Base-by-base conservation (phyloP, 2,888 invertebrate species). In the Aspidapion aeneum region DNA sequence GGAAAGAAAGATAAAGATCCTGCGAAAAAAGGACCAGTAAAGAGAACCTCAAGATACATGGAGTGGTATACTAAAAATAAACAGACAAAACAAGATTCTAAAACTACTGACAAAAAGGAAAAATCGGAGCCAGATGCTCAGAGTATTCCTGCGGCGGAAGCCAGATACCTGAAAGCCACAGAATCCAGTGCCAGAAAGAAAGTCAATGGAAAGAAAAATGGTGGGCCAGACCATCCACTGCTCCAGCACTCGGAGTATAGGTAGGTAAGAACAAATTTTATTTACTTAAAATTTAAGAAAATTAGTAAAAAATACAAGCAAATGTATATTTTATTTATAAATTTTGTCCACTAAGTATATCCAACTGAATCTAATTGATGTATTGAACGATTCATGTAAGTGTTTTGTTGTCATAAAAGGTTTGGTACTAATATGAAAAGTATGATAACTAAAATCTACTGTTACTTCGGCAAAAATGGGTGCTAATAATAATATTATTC, bases 221-320 rank as follows among this genome's bases (percentile, higher is more conserved):
- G 66, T 1, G 78, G 78, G 1, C 79, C 78, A 0, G 78, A 77
- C 58, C 91, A 91, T 79, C 90, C 90, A 1, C 79, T 90, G 59
- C 79, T 90, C 18, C 91, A 91, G 73, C 91, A 92, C 78, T 91
- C 91, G 0, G 90, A 90, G 74, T 89, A 90, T 75, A 62, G 68
- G 66, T 68, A n/a, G n/a, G n/a, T 55, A 21, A 35, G 35, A 35
- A 7, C 18, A n/a, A n/a, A 18, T 18, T 17, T 18, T 17, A 18
- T 52, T 7, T 17, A 52, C 17, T 52, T 52, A 52, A 49, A 49
- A 49, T 16, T 49, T 49, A 12, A 12, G n/a, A n/a, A n/a, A n/a
- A n/a, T n/a, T n/a, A n/a, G n/a, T n/a, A n/a, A n/a, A n/a, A n/a
- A n/a, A n/a, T n/a, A n/a, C n/a, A n/a, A n/a, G n/a, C n/a, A n/a